Percentiles rank a stretch among this genome's conserved stretches.
These are phyloP conservation scores for Ptilodon capucinus DNA, from an alignment of 2,888 invertebrate species.

Conservation along the genomic window DNA sequence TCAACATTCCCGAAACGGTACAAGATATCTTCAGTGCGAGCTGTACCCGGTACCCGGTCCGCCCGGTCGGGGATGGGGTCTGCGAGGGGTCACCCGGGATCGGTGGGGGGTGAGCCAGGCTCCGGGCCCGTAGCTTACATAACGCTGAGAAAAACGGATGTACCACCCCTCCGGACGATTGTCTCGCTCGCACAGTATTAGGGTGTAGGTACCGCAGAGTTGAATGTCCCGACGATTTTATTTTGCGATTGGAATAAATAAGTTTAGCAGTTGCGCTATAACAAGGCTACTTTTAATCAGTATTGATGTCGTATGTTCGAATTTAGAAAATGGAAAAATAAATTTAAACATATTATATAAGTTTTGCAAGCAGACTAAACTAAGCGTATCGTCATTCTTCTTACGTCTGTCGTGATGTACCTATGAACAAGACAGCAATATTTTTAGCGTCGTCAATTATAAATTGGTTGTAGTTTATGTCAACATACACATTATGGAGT, in stretches of 20 bases:
- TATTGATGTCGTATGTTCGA: no score
- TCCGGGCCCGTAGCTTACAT: conserved; percentile 80
- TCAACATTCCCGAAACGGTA: neutral
- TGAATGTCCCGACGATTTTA: conserved; percentile 34
- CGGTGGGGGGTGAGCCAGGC: conserved; percentile 54
- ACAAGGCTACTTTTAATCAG: no score
- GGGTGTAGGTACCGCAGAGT: conserved; percentile 28
- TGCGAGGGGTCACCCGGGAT: conserved; percentile 19
- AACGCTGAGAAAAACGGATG: conserved; percentile 78
- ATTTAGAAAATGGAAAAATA: no score
- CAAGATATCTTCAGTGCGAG: conserved; percentile 5
- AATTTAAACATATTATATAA: no score
- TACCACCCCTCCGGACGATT: conserved; percentile 55
- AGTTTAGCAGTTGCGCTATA: no score
- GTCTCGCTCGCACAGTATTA: conserved; percentile 63
- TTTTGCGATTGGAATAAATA: neutral
- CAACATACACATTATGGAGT: no score
- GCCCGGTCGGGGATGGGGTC: conserved; percentile 28
- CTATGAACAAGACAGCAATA: no score
- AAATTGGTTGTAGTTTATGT: no score
- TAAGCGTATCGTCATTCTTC: no score
- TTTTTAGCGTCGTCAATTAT: no score
- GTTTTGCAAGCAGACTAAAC: no score
- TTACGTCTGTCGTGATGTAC: no score
- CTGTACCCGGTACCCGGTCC: conserved; percentile 22